phyloP scores from a whole-genome alignment of 2,888 invertebrate species.

The Lasius platythorax region DNA sequence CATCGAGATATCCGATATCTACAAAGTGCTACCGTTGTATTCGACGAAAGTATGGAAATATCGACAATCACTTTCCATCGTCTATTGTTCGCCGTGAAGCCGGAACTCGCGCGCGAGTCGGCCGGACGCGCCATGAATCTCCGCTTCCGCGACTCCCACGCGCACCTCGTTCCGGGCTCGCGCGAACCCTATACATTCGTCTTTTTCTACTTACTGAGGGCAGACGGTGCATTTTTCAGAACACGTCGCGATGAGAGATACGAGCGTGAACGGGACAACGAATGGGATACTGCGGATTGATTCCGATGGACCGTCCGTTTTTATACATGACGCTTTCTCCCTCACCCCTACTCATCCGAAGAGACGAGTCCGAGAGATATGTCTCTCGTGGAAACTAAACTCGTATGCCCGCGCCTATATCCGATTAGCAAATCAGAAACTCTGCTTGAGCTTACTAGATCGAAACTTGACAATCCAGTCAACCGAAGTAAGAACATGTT shows the following conservation, averaged over 20 bases:
- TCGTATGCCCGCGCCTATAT: conserved; percentile 66
- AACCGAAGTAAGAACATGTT: conserved; percentile 36
- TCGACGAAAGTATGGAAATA: conserved; percentile 48
- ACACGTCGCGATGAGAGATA: conserved; percentile 31
- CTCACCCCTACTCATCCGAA: conserved; percentile 66
- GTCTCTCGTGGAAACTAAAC: conserved; percentile 72
- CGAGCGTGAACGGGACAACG: conserved; percentile 64
- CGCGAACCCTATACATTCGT: not conserved
- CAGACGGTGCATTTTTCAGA: conserved; percentile 73
- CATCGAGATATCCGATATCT: conserved; percentile 29
- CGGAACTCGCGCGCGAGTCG: conserved; percentile 19
- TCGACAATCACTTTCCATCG: conserved; percentile 63
- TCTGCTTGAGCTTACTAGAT: conserved; percentile 11
- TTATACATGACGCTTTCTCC: conserved; percentile 83
- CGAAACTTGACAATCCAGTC: conserved; percentile 58
- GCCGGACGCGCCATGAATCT: conserved; percentile 11
- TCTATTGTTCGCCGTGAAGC: conserved; percentile 54
- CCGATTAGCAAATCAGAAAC: conserved; percentile 67
- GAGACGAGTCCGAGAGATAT: conserved; percentile 55
- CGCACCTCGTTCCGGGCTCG: not conserved
- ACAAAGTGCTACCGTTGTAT: conserved; percentile 7
- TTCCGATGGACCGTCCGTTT: conserved; percentile 78
- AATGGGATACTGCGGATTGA: conserved; percentile 78
- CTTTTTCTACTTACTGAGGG: conserved; percentile 77
- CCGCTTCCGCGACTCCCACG: conserved; percentile 38